Conservation (phyloP, 2,113 vertebrate genomes). For the Aphelocoma coerulescens region DNA sequence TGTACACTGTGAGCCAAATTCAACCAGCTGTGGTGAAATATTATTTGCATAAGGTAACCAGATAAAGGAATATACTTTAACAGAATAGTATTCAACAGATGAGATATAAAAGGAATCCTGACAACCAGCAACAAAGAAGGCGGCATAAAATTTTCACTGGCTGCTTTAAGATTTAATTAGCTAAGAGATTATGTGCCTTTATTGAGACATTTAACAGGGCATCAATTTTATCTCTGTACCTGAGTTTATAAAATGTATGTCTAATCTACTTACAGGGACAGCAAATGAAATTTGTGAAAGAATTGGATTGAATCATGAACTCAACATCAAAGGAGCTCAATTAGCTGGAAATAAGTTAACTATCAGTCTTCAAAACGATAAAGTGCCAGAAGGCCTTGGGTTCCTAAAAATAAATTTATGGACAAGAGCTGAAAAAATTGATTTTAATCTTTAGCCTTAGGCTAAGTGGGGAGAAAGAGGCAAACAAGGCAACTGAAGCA, state of each 20-base stretch:
- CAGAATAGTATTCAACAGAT: background rate
- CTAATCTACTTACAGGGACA: background rate
- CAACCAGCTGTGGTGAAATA: background rate
- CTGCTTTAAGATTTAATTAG: conserved; percentile 29
- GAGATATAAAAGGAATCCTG: background rate
- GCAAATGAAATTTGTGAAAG: conserved; percentile 31
- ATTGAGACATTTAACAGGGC: conserved; percentile 9
- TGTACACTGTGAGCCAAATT: background rate
- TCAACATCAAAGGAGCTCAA: conserved; percentile 21
- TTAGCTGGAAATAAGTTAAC: conserved; percentile 5
- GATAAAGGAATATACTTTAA: background rate
- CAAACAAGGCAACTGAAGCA: background rate
- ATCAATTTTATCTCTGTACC: background rate
- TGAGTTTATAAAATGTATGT: background rate
- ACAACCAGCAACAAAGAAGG: background rate
- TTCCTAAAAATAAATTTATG: conserved; percentile 17
- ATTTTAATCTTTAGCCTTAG: background rate
- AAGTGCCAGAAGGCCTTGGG: background rate
- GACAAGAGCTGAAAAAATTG: background rate
- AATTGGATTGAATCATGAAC: background rate
- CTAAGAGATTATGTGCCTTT: background rate
- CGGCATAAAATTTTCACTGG: background rate
- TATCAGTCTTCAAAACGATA: background rate
- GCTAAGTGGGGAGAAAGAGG: background rate
- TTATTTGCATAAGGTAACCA: background rate